Conservation (phyloP, 2,888 invertebrate genomes). For the Nezara viridula region DNA sequence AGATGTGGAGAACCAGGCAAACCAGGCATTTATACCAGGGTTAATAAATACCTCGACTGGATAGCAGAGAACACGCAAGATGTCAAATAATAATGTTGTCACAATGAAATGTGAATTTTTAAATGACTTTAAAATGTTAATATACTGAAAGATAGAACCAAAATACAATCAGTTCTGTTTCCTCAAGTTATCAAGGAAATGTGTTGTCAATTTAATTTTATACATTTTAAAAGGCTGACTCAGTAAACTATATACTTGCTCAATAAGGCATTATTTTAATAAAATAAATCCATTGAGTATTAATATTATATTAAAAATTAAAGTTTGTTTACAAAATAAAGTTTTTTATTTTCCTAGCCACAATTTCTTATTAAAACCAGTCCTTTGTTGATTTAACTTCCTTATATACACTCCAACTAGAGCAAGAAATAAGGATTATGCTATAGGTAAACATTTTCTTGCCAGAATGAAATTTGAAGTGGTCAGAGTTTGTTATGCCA, state of each 20-base stretch:
- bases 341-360: background rate
- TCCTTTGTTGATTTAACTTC: no score
- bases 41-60: slow-evolving; percentile 80
- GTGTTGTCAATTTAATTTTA: background rate
- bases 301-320: slow-evolving; percentile 17
- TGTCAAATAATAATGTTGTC: background rate
- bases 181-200: slow-evolving; percentile 21
- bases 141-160: background rate
- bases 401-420: no score
- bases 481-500: no score
- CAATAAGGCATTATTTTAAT: slow-evolving; percentile 14
- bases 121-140: background rate
- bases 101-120: background rate
- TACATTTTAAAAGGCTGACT: slow-evolving; percentile 14
- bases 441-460: no score
- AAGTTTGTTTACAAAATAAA: slow-evolving; percentile 22
- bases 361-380: no score
- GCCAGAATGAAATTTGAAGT: no score
- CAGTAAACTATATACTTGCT: background rate
- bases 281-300: background rate
- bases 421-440: no score
- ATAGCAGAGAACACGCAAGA: slow-evolving; percentile 70
- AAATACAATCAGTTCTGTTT: background rate
- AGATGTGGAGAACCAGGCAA: slow-evolving; percentile 82
- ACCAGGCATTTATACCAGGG: slow-evolving; percentile 86